A percentile compares a stretch with the other conserved stretches of the same genome.
Evolutionary conservation across 2,797 vertebrate genomes (phyloP).

Genomic region (Neoniphon sammara): DNA sequence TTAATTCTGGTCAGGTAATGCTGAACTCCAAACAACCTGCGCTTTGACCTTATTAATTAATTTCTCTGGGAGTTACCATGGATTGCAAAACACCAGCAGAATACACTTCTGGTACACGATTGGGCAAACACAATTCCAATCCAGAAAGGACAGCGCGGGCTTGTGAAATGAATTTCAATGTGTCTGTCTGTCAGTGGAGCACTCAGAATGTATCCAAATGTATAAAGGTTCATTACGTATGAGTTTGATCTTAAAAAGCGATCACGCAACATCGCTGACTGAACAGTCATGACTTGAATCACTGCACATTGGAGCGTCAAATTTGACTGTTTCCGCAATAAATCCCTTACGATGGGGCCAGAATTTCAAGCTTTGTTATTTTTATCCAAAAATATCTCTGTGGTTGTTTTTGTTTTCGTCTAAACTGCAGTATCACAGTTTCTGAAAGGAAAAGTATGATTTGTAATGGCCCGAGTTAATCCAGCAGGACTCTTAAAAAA

Average conservation of each 20-base stretch:
- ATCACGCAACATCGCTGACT: too few species aligned
- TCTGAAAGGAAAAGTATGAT: too few species aligned
- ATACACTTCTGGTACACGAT: constrained; percentile 32
- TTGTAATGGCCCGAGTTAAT: too few species aligned
- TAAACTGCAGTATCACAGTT: too few species aligned
- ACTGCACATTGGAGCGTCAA: too few species aligned
- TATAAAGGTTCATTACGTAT: constrained; percentile 2
- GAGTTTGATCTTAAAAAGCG: not conserved
- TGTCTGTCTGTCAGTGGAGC: constrained; percentile 4
- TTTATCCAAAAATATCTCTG: too few species aligned
- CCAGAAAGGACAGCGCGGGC: constrained; percentile 42
- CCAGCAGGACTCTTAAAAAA: too few species aligned
- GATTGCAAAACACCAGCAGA: constrained; percentile 61
- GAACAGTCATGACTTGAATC: too few species aligned
- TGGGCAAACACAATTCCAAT: constrained; percentile 53
- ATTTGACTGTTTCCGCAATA: too few species aligned
- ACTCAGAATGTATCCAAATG: not conserved
- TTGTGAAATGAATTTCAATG: constrained; percentile 55
- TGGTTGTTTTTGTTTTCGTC: too few species aligned
- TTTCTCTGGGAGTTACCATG: constrained; percentile 75
- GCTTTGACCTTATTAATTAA: constrained; percentile 79
- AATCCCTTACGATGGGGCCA: too few species aligned
- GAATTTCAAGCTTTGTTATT: too few species aligned
- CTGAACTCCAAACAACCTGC: constrained; percentile 69
- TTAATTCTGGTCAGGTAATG: constrained; percentile 77